Evolutionary conservation across 2,888 invertebrate genomes (phyloP).

Genomic region (Pharmacophagus antenor): DNA sequence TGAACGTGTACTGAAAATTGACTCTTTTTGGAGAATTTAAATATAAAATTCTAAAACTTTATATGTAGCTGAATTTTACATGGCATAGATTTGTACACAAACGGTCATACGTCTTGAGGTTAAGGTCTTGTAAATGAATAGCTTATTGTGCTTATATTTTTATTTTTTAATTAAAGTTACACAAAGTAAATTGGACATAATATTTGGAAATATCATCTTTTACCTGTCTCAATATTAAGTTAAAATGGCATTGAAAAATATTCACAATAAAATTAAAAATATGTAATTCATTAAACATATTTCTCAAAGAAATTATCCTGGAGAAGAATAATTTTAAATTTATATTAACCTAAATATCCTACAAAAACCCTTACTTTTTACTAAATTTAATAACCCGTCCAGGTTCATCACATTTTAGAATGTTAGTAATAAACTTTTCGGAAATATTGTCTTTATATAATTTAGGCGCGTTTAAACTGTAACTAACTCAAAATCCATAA

Average conservation of each 20-base stretch:
- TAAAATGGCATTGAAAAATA: no score
- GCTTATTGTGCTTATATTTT: constrained; percentile 16
- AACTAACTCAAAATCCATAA: no score
- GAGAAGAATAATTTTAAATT: neutral
- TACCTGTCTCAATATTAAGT: no score
- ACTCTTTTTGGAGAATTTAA: constrained; percentile 3
- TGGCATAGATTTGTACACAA: neutral
- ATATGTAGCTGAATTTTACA: constrained; percentile 2
- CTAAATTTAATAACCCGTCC: neutral
- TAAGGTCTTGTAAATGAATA: neutral
- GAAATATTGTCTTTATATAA: no score
- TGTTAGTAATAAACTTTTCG: neutral
- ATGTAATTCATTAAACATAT: no score
- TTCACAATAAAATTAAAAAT: neutral
- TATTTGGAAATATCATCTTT: no score
- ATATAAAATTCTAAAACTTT: neutral
- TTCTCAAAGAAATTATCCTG: neutral
- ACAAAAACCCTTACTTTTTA: neutral
- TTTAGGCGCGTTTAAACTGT: no score
- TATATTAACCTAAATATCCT: neutral
- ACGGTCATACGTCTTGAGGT: neutral
- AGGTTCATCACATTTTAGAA: neutral
- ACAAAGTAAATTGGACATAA: no score
- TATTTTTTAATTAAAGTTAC: no score
- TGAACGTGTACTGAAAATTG: neutral